Conservation (phyloP, 2,113 vertebrate genomes). For the Proterorhinus semilunaris region DNA sequence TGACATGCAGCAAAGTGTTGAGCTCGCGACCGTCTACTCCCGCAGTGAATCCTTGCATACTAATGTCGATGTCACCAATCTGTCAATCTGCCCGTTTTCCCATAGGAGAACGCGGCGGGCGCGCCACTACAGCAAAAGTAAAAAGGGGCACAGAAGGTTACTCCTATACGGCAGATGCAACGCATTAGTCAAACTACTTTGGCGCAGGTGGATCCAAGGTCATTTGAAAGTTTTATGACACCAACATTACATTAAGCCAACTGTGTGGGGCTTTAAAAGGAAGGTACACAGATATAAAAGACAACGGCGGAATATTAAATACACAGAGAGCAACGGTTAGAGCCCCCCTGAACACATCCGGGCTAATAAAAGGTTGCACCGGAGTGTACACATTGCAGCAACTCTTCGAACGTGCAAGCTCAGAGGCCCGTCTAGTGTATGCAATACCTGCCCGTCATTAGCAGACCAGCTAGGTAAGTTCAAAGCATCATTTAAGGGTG, state of each 20-base stretch:
- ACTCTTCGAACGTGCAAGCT: neutral
- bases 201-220: constrained; percentile 26
- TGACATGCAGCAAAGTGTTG: constrained; percentile 29
- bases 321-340: neutral
- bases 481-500: neutral
- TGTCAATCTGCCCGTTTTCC: constrained; percentile 61
- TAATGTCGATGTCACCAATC: constrained; percentile 66
- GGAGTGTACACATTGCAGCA: neutral
- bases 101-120: constrained; percentile 41
- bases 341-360: neutral
- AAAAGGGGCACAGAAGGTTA: constrained; percentile 37
- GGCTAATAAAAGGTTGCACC: neutral
- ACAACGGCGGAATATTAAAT: constrained; percentile 4
- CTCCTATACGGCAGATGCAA: constrained; percentile 31
- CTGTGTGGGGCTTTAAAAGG: neutral
- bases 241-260: constrained; percentile 8
- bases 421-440: neutral
- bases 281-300: neutral
- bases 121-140: constrained; percentile 24
- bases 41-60: constrained; percentile 59
- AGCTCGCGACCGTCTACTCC: constrained; percentile 60
- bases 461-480: neutral
- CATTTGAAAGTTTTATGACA: constrained; percentile 12
- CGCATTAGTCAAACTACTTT: constrained; percentile 20
- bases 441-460: neutral